A percentile compares a stretch with the other conserved stretches of the same genome.
phyloP scores from a whole-genome alignment of 2,888 invertebrate species.

The Megaustenia siamemsis region DNA sequence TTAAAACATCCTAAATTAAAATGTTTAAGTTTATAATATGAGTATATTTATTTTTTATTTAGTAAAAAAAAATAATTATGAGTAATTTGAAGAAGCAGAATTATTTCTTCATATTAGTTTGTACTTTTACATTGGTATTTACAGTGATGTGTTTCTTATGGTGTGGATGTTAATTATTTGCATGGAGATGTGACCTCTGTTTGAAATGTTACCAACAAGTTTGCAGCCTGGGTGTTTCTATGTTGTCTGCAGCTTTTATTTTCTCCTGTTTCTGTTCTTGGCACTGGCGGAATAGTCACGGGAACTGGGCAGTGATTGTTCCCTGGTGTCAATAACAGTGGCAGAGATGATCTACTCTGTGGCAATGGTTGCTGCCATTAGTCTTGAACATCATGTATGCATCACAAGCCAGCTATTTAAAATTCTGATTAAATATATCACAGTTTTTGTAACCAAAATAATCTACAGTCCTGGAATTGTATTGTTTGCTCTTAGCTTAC shows the following conservation, averaged over 20 bases:
- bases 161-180: neutral
- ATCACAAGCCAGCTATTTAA: neutral
- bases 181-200: neutral
- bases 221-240: neutral
- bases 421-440: too few relatives aligned
- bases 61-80: too few relatives aligned
- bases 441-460: too few relatives aligned
- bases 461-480: too few relatives aligned
- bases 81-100: too few relatives aligned
- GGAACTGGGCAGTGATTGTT: slow-evolving; percentile 62
- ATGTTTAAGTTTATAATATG: too few relatives aligned
- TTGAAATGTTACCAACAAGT: neutral
- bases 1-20: too few relatives aligned
- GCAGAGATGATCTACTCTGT: slow-evolving; percentile 3
- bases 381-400: too few relatives aligned
- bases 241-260: slow-evolving; percentile 8
- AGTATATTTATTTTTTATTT: too few relatives aligned
- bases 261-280: slow-evolving; percentile 67
- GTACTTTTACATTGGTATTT: too few relatives aligned
- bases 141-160: neutral
- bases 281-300: slow-evolving; percentile 81
- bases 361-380: neutral
- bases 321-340: slow-evolving; percentile 56
- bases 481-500: too few relatives aligned
- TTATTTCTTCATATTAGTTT: too few relatives aligned